Base-by-base conservation (phyloP, 2,113 vertebrate genomes). In the Pagrus major region DNA sequence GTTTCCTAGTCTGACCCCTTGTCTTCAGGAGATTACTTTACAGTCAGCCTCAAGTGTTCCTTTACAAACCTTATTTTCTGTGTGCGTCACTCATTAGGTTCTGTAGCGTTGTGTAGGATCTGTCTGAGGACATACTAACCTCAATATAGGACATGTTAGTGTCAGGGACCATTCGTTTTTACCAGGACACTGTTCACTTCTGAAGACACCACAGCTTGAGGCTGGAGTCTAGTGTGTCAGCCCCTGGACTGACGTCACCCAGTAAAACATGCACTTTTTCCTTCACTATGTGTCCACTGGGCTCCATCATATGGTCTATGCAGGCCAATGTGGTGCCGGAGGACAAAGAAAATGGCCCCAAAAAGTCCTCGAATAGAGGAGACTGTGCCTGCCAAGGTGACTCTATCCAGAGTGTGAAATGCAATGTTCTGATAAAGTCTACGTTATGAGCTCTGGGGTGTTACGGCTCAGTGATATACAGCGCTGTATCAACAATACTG, bases 381-480 rank as follows among this genome's bases (percentile, higher is more conserved):
- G 95, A 70, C 91, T 95, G 0, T 96, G 93, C 93, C 96, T 96
- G 66, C 95, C 96, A 89, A 97, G 96, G 96, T 97, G 65, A 95
- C 86, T 56, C 64, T 21, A 41, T 51, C 21, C 61, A 60, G 41
- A 63, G 46, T 52, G 31, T 65, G 56, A 55, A 37, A 59, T 76
- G 1, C 18, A 86, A 65, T 8, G 18, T 59, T 77, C 54, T 49
- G 44, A 78, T 78, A 59, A 72, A 68, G 47, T 66, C 49, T 15
- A 20, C 15, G 27, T 15, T 33, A 9, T 47, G 35, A 76, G 54
- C 72, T 71, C 12, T 20, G 61, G 41, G 8, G 44, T 46, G 52
- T 21, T 67, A 60, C 14, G 46, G 63, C 58, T 73, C 61, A 29
- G 20, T 4, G 7, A 29, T 54, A 42, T 10, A 42, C 52, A 7